Base-by-base conservation (phyloP, 2,888 invertebrate genomes). In the Limnephilus auricula region DNA sequence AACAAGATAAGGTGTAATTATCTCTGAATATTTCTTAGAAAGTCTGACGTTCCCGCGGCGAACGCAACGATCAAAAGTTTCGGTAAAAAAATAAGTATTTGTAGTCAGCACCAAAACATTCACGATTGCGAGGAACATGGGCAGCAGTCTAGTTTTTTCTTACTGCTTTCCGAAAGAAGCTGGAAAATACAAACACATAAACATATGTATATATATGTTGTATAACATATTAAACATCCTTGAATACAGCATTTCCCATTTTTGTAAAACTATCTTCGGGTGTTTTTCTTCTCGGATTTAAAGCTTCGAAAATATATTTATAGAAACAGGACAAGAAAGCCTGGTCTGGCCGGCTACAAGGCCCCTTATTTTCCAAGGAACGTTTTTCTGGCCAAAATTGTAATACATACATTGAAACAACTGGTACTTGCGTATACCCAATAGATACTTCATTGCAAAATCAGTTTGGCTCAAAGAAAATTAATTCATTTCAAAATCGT, bases 1-100 rank as follows among this genome's bases (percentile, higher is more conserved):
- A 65, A n/a, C 65, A 65, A 34, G 82, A 32, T 82, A 82, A 82
- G 32, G 5, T 32, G 82, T 82, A 82, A 82, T 82, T 82, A 82
- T 37, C 34, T 34, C 34, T 12, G 34, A 82, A 34, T n/a, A 25
- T 65, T 65, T 65, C 65, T 65, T 25, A 65, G 65, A 65, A 65
- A 65, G 65, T 65, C 82, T 32, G 82, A 1, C 82, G 32, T 82
- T 82, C 18, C 82, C 34, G 82, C 31, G 10, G 34, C 82, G 32
- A 37, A 65, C 65, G 65, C 65, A n/a, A 25, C 32, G 32, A 32
- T 82, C 25, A 82, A 82, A 82, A 34, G 34, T 34, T 82, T 82
- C n/a, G 82, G 34, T 82, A 82, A 82, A 82, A 82, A 82, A 82
- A 34, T 82, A 82, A 82, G 37, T 30, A 85, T 37, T 40, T 40